Percentiles rank a stretch among this genome's conserved stretches.
Conservation (phyloP, 2,113 vertebrate species). For the Microcebus murinus region DNA sequence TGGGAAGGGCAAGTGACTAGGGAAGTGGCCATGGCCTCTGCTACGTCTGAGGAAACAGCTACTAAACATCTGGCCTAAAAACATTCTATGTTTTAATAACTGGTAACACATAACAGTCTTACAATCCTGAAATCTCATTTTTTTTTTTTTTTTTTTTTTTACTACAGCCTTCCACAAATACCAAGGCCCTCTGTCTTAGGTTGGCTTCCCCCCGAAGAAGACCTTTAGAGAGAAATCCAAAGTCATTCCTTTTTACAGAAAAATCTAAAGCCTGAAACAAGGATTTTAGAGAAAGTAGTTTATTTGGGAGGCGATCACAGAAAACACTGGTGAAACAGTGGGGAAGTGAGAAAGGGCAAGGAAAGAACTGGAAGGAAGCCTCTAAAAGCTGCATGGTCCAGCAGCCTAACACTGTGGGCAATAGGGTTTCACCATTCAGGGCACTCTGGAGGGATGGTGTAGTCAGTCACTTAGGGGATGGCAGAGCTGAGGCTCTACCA, state of each 20-base stretch:
- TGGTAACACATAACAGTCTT: background rate
- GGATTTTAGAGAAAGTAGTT: background rate
- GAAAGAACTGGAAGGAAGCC: background rate
- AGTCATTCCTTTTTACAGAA: background rate
- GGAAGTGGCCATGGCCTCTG: background rate
- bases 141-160: too few species aligned
- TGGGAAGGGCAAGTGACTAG: background rate
- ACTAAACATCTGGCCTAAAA: background rate
- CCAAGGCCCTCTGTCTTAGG: background rate
- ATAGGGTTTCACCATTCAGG: background rate
- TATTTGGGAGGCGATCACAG: background rate
- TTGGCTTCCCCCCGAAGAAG: background rate
- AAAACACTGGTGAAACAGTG: background rate
- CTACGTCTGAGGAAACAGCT: background rate
- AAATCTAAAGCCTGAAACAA: background rate
- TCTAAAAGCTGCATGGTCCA: fast-evolving
- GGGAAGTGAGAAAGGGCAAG: background rate
- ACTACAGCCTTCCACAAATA: background rate
- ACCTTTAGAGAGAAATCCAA: background rate
- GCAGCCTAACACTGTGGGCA: background rate
- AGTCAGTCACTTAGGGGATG: background rate
- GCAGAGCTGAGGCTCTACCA: background rate
- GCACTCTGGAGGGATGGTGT: fast-evolving
- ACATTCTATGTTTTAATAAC: background rate
- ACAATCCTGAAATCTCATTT: background rate